Evolutionary conservation across 2,113 vertebrate genomes (phyloP).

Genomic region (Malurus melanocephalus): DNA sequence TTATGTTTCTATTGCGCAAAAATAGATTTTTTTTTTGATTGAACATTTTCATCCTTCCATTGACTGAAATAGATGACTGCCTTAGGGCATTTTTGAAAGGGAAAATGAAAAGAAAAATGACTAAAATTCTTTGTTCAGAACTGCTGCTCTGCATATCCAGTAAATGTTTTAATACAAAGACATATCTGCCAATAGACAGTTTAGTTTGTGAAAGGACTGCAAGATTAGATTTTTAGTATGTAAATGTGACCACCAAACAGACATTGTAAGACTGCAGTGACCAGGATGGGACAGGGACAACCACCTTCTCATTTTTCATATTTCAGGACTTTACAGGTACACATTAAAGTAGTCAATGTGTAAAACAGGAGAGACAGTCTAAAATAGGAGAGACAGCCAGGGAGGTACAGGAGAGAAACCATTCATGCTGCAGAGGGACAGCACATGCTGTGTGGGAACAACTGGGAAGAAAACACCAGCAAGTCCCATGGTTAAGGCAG

Average conservation of each 20-base stretch:
- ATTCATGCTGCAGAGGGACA: background rate
- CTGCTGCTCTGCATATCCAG: constrained; percentile 14
- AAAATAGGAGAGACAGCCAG: background rate
- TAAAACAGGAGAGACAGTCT: background rate
- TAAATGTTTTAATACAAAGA: constrained; percentile 19
- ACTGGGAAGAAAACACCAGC: background rate
- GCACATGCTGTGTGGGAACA: background rate
- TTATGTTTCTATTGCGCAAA: constrained; percentile 45
- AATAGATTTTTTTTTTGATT: constrained; percentile 56
- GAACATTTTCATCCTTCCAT: constrained; percentile 61
- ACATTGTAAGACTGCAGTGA: background rate
- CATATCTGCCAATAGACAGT: background rate
- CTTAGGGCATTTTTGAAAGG: constrained; percentile 63
- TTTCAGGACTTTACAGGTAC: background rate
- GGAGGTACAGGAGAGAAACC: background rate
- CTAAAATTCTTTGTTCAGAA: constrained; percentile 22
- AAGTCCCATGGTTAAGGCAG: background rate
- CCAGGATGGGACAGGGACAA: background rate
- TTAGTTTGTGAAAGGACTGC: background rate
- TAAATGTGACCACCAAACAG: background rate
- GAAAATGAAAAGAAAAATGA: constrained; percentile 17
- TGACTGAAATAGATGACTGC: constrained; percentile 64
- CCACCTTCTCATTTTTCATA: background rate
- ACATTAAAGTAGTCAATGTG: background rate
- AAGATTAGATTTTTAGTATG: background rate